Base-by-base conservation (phyloP, 2,113 vertebrate species). In the Empidonax alnorum region DNA sequence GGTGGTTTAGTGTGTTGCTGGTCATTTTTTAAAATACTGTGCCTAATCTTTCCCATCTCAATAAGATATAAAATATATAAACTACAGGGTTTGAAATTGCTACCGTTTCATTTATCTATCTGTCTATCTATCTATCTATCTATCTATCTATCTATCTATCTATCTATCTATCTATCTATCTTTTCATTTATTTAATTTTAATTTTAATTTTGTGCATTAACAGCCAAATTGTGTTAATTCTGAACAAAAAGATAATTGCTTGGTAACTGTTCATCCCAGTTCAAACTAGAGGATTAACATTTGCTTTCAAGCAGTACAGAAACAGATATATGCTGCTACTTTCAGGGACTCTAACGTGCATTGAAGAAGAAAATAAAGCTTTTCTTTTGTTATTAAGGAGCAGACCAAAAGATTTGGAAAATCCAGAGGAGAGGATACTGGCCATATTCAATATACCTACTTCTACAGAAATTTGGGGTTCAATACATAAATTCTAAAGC, bases 61-160 rank as follows among this genome's bases (percentile, higher is more conserved):
- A 6, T 35, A 65, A 14, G 4, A 65, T 35, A 39, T 6, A 42
- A 35, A 58, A 49, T 15, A 59, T 55, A 50, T 27, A 55, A 50
- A n/a, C 5, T 49, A 74, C 3, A 3, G 2, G 1, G 67, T 86
- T 35, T 52, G 49, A 37, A 83, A 83, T 3, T 39, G 5, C 37
- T 24, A 5, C 1, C 6, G 22, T 30, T 63, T 63, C 19, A 56
- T 21, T 6, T 21, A 10, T 56, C 12, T 33, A 30, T 5, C 9
- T 20, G 1, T 14, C 31, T n/a, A n/a, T n/a, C n/a, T n/a, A n/a
- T n/a, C n/a, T n/a, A n/a, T n/a, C n/a, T n/a, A n/a, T n/a, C n/a
- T n/a, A 2, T 22, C 27, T 30, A 6, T 27, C 22, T 41, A 7
- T n/a, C 9, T 19, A 2, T 14, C 30, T 33, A 1, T 55, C 6